phyloP scores from a whole-genome alignment of 2,888 invertebrate genomes.

The Sarcophaga caerulescens region DNA sequence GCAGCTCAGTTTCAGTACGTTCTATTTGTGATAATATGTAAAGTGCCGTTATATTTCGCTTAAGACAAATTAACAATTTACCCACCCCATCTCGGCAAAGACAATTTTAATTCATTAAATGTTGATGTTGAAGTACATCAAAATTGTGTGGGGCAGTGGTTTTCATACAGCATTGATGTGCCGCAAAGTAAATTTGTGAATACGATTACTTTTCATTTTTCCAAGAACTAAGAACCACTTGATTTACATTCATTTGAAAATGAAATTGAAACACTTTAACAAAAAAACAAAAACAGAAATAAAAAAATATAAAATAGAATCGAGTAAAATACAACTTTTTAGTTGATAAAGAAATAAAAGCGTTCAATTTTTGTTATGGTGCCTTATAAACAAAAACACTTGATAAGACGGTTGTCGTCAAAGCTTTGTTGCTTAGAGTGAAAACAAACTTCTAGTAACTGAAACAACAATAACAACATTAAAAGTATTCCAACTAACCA shows the following conservation, averaged over 20 bases:
- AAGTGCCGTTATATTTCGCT: too few species aligned
- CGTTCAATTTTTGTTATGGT: slow-evolving; percentile 25
- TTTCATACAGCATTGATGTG: neutral
- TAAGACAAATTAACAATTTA: neutral
- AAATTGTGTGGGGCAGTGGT: slow-evolving; percentile 23
- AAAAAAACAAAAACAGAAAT: neutral
- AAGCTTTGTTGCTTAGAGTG: slow-evolving; percentile 37
- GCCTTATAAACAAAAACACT: slow-evolving; percentile 56
- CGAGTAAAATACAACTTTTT: neutral
- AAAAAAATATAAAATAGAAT: neutral
- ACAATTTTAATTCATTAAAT: neutral
- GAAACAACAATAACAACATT: neutral
- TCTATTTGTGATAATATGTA: too few species aligned
- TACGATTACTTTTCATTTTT: neutral
- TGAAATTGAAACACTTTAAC: neutral
- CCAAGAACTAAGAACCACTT: slow-evolving; percentile 40
- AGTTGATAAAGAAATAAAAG: slow-evolving; percentile 44
- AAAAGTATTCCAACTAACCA: slow-evolving; percentile 1
- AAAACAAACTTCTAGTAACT: slow-evolving; percentile 11
- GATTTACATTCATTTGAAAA: slow-evolving; percentile 53
- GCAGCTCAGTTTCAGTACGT: too few species aligned
- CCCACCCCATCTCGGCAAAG: neutral
- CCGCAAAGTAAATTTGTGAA: neutral
- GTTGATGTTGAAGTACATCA: slow-evolving; percentile 16
- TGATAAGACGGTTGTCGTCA: slow-evolving; percentile 57